phyloP scores from a whole-genome alignment of 2,888 invertebrate genomes.

The Vannuccia rotundouncinata region DNA sequence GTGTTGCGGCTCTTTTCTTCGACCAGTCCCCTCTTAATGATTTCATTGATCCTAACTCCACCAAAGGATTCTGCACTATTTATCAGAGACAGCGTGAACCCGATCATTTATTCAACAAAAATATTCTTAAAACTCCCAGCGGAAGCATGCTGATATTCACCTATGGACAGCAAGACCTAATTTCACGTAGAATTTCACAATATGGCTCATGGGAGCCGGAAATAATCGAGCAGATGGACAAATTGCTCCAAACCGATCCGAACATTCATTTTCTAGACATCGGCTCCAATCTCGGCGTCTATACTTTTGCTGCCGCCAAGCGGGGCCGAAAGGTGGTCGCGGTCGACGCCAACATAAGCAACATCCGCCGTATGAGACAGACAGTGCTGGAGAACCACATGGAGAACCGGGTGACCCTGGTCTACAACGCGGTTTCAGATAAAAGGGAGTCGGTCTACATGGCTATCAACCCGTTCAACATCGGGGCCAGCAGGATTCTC shows the following conservation, averaged over 20 bases:
- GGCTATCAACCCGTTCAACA: neutral
- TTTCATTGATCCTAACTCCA: neutral
- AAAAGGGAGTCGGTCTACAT: neutral
- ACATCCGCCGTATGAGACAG: neutral
- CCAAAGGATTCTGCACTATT: neutral
- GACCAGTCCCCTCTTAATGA: neutral
- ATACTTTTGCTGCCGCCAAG: neutral
- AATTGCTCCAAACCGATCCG: neutral
- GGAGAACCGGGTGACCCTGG: neutral
- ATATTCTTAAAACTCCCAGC: neutral
- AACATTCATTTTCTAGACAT: neutral
- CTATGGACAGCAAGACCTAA: neutral
- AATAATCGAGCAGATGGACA: neutral
- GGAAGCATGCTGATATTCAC: neutral
- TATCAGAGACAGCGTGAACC: neutral
- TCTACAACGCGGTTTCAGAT: neutral
- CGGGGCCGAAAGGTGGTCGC: neutral
- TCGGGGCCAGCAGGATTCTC: neutral
- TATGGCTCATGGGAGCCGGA: neutral
- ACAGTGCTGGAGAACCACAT: neutral
- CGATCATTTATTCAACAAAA: neutral
- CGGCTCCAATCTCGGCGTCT: neutral
- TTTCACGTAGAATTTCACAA: neutral
- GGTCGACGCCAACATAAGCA: neutral
- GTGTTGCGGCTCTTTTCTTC: neutral